A percentile compares a stretch with the other conserved stretches of the same genome.
phyloP scores from a whole-genome alignment of 2,888 invertebrate genomes.

The Himalopsyche japonica region DNA sequence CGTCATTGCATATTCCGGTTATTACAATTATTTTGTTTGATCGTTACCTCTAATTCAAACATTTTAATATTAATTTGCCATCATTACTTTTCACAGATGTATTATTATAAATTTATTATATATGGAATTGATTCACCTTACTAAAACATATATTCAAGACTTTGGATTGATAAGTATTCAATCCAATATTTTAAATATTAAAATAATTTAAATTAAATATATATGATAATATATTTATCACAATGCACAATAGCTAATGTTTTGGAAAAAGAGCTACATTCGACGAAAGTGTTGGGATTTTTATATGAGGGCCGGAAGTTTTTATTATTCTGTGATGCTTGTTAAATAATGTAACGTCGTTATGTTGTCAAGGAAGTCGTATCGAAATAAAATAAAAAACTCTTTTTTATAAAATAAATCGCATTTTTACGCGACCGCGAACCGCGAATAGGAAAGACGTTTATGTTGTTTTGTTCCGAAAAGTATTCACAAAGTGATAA shows the following conservation, averaged over 20 bases:
- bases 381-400: not conserved
- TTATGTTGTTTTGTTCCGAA: not conserved
- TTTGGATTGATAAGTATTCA: too few species aligned
- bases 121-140: too few species aligned
- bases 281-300: conserved; percentile 17
- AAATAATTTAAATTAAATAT: too few species aligned
- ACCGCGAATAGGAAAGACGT: conserved; percentile 4
- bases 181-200: too few species aligned
- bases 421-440: conserved; percentile 14
- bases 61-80: too few species aligned
- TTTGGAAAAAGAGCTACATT: not conserved
- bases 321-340: conserved; percentile 36
- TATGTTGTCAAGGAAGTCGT: conserved; percentile 21
- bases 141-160: too few species aligned
- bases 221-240: not conserved
- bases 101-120: too few species aligned
- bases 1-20: too few species aligned
- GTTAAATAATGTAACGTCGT: conserved; percentile 34
- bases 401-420: conserved; percentile 15
- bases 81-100: too few species aligned
- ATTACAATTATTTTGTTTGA: too few species aligned
- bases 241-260: not conserved
- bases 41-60: too few species aligned
- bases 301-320: conserved; percentile 36
- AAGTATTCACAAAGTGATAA: not conserved